These are phyloP conservation scores for Tetragonula carbonaria DNA, from an alignment of 2,888 invertebrate genomes.

Conservation along the genomic window DNA sequence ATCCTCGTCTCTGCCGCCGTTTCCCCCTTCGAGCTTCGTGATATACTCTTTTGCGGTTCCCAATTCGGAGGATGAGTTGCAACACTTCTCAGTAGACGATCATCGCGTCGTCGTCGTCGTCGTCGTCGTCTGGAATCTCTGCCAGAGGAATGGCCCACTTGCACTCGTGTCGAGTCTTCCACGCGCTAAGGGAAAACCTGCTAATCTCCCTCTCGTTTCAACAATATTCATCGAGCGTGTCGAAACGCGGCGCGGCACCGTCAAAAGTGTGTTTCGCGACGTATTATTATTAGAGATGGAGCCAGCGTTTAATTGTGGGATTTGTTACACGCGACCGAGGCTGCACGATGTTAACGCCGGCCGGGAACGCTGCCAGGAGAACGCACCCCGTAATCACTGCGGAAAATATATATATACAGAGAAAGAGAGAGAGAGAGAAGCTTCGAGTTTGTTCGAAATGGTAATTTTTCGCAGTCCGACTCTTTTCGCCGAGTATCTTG, in stretches of 20 bases:
- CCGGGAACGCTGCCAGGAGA: constrained; percentile 54
- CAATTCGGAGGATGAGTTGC: constrained; percentile 63
- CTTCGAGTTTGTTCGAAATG: constrained; percentile 2
- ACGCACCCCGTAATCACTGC: constrained; percentile 31
- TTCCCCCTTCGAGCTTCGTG: not conserved
- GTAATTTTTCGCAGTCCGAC: too few relatives aligned
- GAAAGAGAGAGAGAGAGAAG: not conserved
- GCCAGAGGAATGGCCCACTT: constrained; percentile 50
- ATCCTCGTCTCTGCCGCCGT: constrained; percentile 17
- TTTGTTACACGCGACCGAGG: constrained; percentile 40
- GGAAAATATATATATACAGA: constrained; percentile 5
- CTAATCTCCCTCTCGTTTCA: constrained; percentile 54
- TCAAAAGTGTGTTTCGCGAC: constrained; percentile 7
- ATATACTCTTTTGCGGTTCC: constrained; percentile 66
- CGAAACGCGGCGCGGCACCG: constrained; percentile 42
- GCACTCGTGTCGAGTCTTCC: constrained; percentile 33
- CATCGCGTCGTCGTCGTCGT: not conserved
- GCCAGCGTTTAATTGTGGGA: constrained; percentile 60
- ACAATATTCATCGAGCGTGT: constrained; percentile 52
- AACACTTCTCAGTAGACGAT: constrained; percentile 49
- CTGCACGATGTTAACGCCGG: constrained; percentile 16
- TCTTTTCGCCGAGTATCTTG: not conserved
- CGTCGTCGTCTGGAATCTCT: constrained; percentile 45
- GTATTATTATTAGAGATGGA: constrained; percentile 62
- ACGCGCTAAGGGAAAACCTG: constrained; percentile 35